Conservation (phyloP, 2,797 vertebrate species). For the Mustela erminea region DNA sequence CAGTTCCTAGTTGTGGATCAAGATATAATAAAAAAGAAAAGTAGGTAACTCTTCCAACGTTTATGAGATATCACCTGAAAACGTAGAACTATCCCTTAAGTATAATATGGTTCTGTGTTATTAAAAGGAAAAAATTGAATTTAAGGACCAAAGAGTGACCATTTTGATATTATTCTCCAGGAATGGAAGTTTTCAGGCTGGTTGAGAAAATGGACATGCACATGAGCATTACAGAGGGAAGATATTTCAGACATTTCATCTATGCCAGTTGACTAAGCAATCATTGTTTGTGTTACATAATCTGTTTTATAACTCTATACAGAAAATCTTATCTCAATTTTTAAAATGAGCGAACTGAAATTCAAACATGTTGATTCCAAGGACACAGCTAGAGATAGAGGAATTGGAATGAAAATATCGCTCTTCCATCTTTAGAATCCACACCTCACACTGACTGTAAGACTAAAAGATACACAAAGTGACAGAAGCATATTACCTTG, state of each 20-base stretch:
- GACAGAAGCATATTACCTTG: not conserved
- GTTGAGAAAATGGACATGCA: not conserved
- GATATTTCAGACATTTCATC: not conserved
- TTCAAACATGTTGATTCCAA: not conserved
- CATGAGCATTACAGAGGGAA: not conserved
- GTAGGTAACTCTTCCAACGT: not conserved
- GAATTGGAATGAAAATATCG: not conserved
- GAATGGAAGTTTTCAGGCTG: not conserved
- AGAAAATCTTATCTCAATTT: not conserved
- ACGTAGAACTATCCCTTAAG: not conserved
- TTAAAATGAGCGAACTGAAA: not conserved
- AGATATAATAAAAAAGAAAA: conserved; percentile 18
- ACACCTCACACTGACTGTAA: not conserved
- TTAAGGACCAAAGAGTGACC: not conserved
- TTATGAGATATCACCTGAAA: not conserved
- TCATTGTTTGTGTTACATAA: not conserved
- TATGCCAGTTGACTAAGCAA: not conserved
- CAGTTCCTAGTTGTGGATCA: not conserved
- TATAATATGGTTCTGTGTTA: not conserved
- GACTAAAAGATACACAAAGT: not conserved
- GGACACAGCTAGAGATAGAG: not conserved
- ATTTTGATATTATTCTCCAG: not conserved
- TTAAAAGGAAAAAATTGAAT: not conserved
- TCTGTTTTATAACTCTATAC: not conserved
- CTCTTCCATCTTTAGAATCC: not conserved